Conservation (phyloP, 2,113 vertebrate genomes). For the Apodemus speciosus region DNA sequence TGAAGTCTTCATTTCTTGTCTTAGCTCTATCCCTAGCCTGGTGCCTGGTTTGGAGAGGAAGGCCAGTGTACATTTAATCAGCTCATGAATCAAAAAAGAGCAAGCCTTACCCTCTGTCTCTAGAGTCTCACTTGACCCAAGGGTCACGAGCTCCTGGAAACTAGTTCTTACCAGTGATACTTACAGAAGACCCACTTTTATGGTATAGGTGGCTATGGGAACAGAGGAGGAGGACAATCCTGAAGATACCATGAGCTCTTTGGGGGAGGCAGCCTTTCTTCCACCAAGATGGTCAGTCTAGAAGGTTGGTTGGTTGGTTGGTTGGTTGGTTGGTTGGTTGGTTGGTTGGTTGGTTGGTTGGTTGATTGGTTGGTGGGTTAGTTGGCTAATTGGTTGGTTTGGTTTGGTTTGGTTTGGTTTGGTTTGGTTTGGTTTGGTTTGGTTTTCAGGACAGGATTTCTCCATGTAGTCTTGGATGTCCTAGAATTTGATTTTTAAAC, state of each 20-base stretch:
- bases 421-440: too few relatives aligned
- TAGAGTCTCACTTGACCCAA: background rate
- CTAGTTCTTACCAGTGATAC: background rate
- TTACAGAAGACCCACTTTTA: background rate
- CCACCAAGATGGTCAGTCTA: background rate
- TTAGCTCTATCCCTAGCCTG: background rate
- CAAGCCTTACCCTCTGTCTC: background rate
- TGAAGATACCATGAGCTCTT: background rate
- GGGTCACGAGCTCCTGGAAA: background rate
- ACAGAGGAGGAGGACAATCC: background rate
- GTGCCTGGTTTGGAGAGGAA: background rate
- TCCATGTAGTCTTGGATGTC: background rate
- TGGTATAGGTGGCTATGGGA: background rate
- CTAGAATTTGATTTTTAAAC: background rate
- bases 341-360: too few relatives aligned
- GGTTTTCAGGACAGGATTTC: background rate
- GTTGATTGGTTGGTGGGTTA: too few relatives aligned
- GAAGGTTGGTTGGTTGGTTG: too few relatives aligned
- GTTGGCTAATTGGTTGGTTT: too few relatives aligned
- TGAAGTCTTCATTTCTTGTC: background rate
- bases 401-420: too few relatives aligned
- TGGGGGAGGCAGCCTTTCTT: background rate
- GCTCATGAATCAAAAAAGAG: background rate
- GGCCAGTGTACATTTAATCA: background rate
- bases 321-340: too few relatives aligned